phyloP scores from a whole-genome alignment of 2,113 vertebrate genomes.

The Paradoxurus hermaphroditus region DNA sequence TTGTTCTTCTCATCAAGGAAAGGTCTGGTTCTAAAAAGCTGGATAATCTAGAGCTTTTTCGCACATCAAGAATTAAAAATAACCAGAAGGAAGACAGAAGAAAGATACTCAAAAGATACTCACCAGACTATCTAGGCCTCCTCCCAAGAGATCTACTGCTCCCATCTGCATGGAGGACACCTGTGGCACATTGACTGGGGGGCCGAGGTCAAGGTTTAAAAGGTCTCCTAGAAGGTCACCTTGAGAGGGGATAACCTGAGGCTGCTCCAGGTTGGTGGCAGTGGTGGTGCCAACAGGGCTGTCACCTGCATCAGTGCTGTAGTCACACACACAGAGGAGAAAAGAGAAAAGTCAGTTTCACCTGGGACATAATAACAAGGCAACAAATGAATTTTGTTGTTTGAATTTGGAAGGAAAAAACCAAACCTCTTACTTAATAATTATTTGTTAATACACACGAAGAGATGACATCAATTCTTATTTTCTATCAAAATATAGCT shows the following conservation, averaged over 20 bases:
- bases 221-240: slow-evolving; percentile 97
- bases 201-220: slow-evolving; percentile 95
- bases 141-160: slow-evolving; percentile 96
- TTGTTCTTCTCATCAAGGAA: slow-evolving; percentile 31
- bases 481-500: background rate
- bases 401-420: background rate
- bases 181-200: slow-evolving; percentile 94
- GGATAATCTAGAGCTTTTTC: slow-evolving; percentile 42
- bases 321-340: background rate
- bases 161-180: slow-evolving; percentile 96
- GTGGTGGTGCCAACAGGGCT: slow-evolving; percentile 91
- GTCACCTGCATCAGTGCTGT: slow-evolving; percentile 93
- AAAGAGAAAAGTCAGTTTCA: slow-evolving; percentile 33
- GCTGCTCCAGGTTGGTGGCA: slow-evolving; percentile 90
- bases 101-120: slow-evolving; percentile 84
- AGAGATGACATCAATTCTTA: background rate
- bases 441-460: background rate
- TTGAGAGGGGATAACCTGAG: slow-evolving; percentile 94
- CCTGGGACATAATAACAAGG: background rate
- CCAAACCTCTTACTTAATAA: background rate
- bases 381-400: no score
- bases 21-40: slow-evolving; percentile 51
- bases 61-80: slow-evolving; percentile 60
- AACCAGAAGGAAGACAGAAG: slow-evolving; percentile 25
- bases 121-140: slow-evolving; percentile 97